Evolutionary conservation across 53 echinoderm and acorn worm genomes (phyloP), one percentile per base, ranked within the genome.

Genomic region (Actinopyga echinites): DNA sequence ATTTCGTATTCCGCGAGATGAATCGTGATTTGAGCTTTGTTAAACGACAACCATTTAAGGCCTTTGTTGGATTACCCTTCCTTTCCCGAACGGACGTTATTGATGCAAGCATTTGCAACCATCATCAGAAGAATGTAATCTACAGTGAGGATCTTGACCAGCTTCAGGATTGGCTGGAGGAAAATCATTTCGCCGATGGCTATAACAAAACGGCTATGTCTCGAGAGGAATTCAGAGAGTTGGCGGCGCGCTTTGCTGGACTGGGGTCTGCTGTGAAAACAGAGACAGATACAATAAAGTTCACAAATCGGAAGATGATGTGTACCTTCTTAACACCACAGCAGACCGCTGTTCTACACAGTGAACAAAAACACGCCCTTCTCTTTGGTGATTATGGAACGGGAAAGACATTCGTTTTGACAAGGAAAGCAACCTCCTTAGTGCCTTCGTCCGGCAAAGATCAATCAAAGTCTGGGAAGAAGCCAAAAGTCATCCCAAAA

Each of bases 21-120:
- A 77, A 77, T 25, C 77, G 77, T 2, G 77, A 77, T 31, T 25
- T 55, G 26, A 7, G 17, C 49, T 77, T 56, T 56, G 77, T 77
- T 2, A 77, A 52, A 52, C 15, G 21, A 31, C 30, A 55, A 19
- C 77, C 77, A 55, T 26, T 13, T 15, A 77, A 28, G 2, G 30
- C 53, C 4, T 77, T 77, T 31, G 32, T 77, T 20, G 77, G 24
- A 56, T 13, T 77, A 44, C 77, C 77, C 17, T 45, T 45, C 77
- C 44, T 77, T 28, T 29, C 55, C 0, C 32, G 54, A 13, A 28
- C 55, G 21, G 33, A 28, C 45, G 29, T 52, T 26, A 52, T 53
- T 77, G n/a, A 32, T 32, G 12, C 31, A 45, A 49, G 54, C 1
- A n/a, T 77, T 53, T 77, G 77, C 54, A 25, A 25, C 17, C 77